These are phyloP conservation scores for Engraulis encrasicolus DNA, from an alignment of 2,113 vertebrate species.

Conservation along the genomic window DNA sequence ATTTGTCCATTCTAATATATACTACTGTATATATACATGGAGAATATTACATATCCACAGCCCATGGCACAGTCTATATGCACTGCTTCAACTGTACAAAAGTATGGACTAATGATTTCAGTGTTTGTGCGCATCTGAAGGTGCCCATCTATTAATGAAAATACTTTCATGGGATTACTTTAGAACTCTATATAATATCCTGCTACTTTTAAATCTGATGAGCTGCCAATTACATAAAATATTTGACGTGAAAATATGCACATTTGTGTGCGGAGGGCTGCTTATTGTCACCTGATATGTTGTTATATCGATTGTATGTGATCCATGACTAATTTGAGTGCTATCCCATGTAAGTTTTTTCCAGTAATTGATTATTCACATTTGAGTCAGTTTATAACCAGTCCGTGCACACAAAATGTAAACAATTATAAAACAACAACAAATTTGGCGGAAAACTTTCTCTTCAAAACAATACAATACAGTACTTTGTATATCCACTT, in stretches of 20 bases:
- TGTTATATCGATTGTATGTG: no score
- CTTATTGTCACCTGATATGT: no score
- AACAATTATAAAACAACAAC: constrained; percentile 4
- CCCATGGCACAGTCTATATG: not conserved
- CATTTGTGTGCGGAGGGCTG: no score
- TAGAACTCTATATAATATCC: not conserved
- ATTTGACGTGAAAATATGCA: no score
- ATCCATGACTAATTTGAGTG: no score
- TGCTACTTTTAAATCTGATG: no score
- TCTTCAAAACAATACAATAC: not conserved
- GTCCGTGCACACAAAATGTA: not conserved
- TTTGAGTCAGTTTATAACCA: not conserved
- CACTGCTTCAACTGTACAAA: not conserved
- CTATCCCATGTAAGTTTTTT: constrained; percentile 2
- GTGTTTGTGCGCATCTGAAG: not conserved
- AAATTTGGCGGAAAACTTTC: not conserved
- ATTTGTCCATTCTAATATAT: not conserved
- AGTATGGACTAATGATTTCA: not conserved
- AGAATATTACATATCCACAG: not conserved
- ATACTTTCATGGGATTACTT: not conserved
- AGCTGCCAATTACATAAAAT: no score
- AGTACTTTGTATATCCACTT: no score
- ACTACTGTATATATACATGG: not conserved
- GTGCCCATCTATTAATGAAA: not conserved
- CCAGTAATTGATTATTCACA: not conserved